Conservation (phyloP, 2,797 vertebrate species). For the Falco concolor region DNA sequence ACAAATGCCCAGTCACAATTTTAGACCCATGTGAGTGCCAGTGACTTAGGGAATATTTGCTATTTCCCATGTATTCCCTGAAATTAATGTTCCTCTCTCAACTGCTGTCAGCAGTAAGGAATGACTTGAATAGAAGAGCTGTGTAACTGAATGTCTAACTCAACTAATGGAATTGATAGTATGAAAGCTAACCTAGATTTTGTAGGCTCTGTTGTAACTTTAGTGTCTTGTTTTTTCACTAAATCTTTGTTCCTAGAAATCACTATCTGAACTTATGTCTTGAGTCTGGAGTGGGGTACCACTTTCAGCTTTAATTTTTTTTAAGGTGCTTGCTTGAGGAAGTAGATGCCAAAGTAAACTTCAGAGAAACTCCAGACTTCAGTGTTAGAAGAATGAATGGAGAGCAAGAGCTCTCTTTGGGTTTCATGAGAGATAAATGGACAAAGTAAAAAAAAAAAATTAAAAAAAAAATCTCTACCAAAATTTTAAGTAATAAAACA, state of each 20-base stretch:
- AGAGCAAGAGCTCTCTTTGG: slow-evolving; percentile 26
- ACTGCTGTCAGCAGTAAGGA: slow-evolving; percentile 52
- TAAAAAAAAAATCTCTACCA: neutral
- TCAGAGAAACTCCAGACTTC: slow-evolving; percentile 47
- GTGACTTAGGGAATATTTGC: slow-evolving; percentile 62
- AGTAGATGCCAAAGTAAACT: slow-evolving; percentile 67
- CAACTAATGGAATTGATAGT: slow-evolving; percentile 59
- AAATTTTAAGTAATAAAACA: neutral
- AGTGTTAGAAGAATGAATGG: slow-evolving; percentile 21
- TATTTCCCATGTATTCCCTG: slow-evolving; percentile 44
- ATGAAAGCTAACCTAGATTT: slow-evolving; percentile 68
- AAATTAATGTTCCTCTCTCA: slow-evolving; percentile 51
- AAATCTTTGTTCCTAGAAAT: slow-evolving; percentile 61
- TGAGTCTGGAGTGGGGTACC: slow-evolving; percentile 57
- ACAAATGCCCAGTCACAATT: slow-evolving; percentile 48
- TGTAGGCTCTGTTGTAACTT: slow-evolving; percentile 65
- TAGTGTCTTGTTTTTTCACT: slow-evolving; percentile 66
- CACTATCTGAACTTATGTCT: slow-evolving; percentile 41
- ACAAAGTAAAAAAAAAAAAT: neutral
- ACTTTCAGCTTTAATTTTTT: slow-evolving; percentile 54
- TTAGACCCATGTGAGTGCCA: slow-evolving; percentile 55
- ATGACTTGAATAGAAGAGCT: slow-evolving; percentile 66
- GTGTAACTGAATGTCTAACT: slow-evolving; percentile 67
- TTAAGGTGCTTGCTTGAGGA: slow-evolving; percentile 69
- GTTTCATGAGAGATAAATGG: slow-evolving; percentile 59